Percentiles rank a stretch among this genome's conserved stretches.
Conservation (phyloP, 2,797 vertebrate species). For the Myoxocephalus aenaeus region DNA sequence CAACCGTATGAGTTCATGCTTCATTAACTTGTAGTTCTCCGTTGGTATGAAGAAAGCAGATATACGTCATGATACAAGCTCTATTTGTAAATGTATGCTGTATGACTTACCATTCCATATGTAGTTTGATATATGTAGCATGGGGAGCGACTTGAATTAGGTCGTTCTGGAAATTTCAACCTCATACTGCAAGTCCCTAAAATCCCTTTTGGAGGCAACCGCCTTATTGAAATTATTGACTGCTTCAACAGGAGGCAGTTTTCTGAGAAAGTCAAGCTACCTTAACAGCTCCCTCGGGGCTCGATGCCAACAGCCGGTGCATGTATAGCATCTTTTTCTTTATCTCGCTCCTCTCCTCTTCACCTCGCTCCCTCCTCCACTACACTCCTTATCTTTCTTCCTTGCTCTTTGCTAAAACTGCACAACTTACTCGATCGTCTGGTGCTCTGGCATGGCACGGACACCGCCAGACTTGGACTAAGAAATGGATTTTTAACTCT, state of each 20-base stretch:
- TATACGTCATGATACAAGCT: neutral
- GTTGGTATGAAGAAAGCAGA: neutral
- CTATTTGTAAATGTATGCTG: neutral
- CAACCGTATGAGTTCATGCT: neutral
- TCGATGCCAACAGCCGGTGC: constrained; percentile 30
- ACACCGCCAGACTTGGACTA: constrained; percentile 44
- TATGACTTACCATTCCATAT: neutral
- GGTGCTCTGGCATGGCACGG: constrained; percentile 33
- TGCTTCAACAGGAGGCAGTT: constrained; percentile 39
- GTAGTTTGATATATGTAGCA: neutral
- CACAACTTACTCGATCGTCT: constrained; percentile 32
- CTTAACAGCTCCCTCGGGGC: constrained; percentile 45
- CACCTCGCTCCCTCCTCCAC: constrained; percentile 34
- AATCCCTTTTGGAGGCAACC: constrained; percentile 36
- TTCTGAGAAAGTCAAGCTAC: constrained; percentile 45
- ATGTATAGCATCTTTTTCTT: constrained; percentile 45
- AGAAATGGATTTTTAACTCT: constrained; percentile 20
- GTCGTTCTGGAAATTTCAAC: constrained; percentile 21
- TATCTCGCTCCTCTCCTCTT: constrained; percentile 38
- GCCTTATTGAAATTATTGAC: constrained; percentile 46
- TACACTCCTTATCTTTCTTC: constrained; percentile 51
- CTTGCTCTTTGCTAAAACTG: constrained; percentile 50
- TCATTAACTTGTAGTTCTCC: neutral
- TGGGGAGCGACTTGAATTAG: neutral
- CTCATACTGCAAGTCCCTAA: constrained; percentile 17